phyloP scores from a whole-genome alignment of 2,113 vertebrate species.

The Xiphias gladius region DNA sequence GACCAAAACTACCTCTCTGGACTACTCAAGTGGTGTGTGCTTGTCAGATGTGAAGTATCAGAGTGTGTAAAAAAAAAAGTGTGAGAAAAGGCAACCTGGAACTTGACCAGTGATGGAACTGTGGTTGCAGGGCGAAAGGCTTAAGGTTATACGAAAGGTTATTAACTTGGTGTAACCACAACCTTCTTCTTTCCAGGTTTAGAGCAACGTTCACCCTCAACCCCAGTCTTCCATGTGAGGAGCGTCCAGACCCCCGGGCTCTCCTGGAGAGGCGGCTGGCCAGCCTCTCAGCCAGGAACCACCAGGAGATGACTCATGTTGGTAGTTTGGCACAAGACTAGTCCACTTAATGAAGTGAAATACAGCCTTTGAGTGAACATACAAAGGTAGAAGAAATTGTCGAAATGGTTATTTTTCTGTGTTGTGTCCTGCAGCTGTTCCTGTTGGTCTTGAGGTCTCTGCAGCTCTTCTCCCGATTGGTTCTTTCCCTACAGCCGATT shows the following conservation, averaged over 20 bases:
- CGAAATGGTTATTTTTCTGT: neutral
- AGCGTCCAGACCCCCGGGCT: constrained; percentile 73
- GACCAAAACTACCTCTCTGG: constrained; percentile 86
- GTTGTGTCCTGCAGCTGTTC: constrained; percentile 87
- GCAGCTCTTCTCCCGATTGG: constrained; percentile 90
- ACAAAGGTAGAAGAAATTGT: neutral
- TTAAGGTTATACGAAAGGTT: no score
- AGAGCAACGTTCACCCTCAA: constrained; percentile 90
- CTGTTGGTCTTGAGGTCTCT: constrained; percentile 92
- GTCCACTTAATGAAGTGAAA: neutral
- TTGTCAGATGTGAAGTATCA: neutral
- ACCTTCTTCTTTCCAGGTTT: constrained; percentile 85
- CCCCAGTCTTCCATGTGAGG: constrained; percentile 83
- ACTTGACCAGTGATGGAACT: neutral
- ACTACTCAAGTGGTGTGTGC: constrained; percentile 89
- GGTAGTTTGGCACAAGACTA: constrained; percentile 62
- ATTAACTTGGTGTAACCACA: no score
- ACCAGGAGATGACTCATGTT: constrained; percentile 93
- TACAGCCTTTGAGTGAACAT: neutral
- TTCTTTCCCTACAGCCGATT: constrained; percentile 94
- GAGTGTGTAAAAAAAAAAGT: neutral
- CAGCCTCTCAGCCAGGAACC: constrained; percentile 86
- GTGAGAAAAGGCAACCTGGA: neutral
- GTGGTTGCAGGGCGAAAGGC: neutral
- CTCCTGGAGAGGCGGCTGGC: constrained; percentile 89